Percentiles rank a stretch among this genome's conserved stretches.
Conservation (phyloP, 2,797 vertebrate species). For the Sebastes melanostomus region DNA sequence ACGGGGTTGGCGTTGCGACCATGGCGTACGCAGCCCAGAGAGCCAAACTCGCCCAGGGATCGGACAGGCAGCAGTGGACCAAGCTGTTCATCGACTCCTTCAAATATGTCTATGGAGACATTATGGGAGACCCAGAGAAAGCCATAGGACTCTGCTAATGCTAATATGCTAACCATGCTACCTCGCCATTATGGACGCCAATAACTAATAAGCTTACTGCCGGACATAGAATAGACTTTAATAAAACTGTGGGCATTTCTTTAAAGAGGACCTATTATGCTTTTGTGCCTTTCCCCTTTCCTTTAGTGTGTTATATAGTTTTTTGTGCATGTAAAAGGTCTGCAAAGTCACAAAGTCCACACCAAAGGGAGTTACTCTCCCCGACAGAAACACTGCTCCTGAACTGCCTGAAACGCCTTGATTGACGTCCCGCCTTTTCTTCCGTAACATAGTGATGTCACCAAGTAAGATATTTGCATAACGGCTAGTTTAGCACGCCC, state of each 20-base stretch:
- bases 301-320: too few relatives aligned
- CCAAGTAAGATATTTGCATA: too few relatives aligned
- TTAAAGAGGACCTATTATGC: not conserved
- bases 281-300: too few relatives aligned
- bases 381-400: too few relatives aligned
- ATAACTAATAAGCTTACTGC: constrained; percentile 68
- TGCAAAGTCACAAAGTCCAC: too few relatives aligned
- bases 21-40: constrained; percentile 97
- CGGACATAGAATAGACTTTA: constrained; percentile 48
- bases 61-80: constrained; percentile 94
- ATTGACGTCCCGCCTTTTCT: too few relatives aligned
- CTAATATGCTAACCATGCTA: constrained; percentile 67
- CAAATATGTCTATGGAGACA: constrained; percentile 94
- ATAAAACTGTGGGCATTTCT: constrained; percentile 48
- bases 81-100: constrained; percentile 96
- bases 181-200: constrained; percentile 59
- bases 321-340: too few relatives aligned
- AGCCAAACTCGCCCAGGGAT: constrained; percentile 94
- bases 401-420: too few relatives aligned
- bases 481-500: too few relatives aligned
- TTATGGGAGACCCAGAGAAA: constrained; percentile 90
- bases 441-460: too few relatives aligned
- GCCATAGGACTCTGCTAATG: constrained; percentile 89
- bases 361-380: too few relatives aligned
- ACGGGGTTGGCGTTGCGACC: constrained; percentile 92